Percentiles rank a stretch among this genome's conserved stretches.
Evolutionary conservation across 1,140 invertebrate species (phyloP).

Genomic region (Drosophila melanogaster): Release_6_plus_ISO1_MT NT_033777.3:21579501-21580000

Average conservation of each 20-base stretch:
- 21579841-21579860: constrained; percentile 51
- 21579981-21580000: constrained; percentile 50
- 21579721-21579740: constrained; percentile 8
- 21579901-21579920: not conserved
- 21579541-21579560: constrained; percentile 6
- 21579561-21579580: constrained; percentile 19
- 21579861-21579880: constrained; percentile 28
- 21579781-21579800: constrained; percentile 41
- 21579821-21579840: constrained; percentile 28
- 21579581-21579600: not conserved
- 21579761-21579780: constrained; percentile 29
- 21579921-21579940: not conserved
- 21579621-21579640: constrained; percentile 3
- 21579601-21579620: constrained; percentile 5
- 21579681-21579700: not conserved
- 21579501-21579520: not conserved
- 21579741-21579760: constrained; percentile 10
- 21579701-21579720: constrained; percentile 3
- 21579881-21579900: not conserved
- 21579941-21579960: constrained; percentile 7
- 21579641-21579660: constrained; percentile 15
- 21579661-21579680: constrained; percentile 7
- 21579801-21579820: constrained; percentile 54
- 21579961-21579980: constrained; percentile 43
- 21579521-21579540: constrained; percentile 4